These are phyloP conservation scores for Capromys pilorides DNA, from an alignment of 2,797 vertebrate genomes.

Conservation along the genomic window DNA sequence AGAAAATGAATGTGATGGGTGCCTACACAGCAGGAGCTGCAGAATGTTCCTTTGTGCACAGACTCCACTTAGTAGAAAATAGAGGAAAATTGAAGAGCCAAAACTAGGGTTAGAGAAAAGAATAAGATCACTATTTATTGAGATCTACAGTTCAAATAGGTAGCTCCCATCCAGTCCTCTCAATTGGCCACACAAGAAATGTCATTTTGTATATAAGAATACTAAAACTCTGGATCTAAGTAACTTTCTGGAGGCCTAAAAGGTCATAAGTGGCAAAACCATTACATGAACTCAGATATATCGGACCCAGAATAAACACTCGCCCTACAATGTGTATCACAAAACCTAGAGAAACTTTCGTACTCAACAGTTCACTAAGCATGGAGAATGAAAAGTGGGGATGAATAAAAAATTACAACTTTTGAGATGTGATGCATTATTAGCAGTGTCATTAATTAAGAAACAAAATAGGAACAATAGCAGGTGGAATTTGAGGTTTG, in stretches of 20 bases:
- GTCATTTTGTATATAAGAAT: neutral
- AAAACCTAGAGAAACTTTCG: neutral
- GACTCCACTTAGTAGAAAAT: neutral
- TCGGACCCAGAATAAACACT: neutral
- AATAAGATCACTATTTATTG: neutral
- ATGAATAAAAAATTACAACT: constrained; percentile 20
- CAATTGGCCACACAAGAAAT: neutral
- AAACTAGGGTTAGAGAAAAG: neutral
- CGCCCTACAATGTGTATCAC: neutral
- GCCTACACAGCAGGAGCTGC: neutral
- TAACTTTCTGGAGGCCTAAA: constrained; percentile 15
- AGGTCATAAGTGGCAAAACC: neutral
- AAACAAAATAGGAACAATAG: constrained; percentile 27
- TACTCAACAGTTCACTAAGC: neutral
- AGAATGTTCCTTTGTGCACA: neutral
- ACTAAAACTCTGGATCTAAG: neutral
- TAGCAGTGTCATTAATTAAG: neutral
- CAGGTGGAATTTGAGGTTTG: neutral
- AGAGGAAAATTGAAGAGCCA: neutral
- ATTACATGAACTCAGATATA: neutral
- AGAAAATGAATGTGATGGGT: neutral
- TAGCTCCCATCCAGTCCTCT: neutral
- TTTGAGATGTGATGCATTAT: constrained; percentile 37
- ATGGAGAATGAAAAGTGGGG: neutral
- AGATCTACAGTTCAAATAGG: neutral